Evolutionary conservation across 64 coral and sea anemone genomes (phyloP).

Genomic region (Acropora tenuis): DNA sequence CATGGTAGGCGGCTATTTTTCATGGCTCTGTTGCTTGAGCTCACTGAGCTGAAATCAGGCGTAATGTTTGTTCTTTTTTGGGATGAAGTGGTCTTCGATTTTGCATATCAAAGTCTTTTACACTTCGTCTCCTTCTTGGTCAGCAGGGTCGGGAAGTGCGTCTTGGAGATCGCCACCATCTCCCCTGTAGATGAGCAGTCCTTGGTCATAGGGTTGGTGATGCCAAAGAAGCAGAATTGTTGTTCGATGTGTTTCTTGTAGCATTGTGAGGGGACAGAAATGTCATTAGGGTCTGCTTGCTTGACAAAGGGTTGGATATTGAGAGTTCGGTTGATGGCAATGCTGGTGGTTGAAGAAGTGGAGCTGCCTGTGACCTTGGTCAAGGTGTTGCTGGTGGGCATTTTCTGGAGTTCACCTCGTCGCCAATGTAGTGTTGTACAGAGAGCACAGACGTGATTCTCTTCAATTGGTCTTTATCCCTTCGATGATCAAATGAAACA

Average conservation of each 20-base stretch:
- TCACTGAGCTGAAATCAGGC: too few relatives aligned
- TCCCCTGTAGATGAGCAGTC: slow-evolving; percentile 34
- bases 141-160: too few relatives aligned
- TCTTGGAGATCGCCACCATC: too few relatives aligned
- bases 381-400: background rate
- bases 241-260: slow-evolving; percentile 40
- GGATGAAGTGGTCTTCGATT: too few relatives aligned
- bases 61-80: too few relatives aligned
- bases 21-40: too few relatives aligned
- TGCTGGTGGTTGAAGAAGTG: background rate
- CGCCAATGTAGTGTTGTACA: background rate
- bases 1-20: too few relatives aligned
- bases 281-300: slow-evolving; percentile 12
- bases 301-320: slow-evolving; percentile 46
- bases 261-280: background rate
- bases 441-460: background rate
- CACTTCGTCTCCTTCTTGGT: too few relatives aligned
- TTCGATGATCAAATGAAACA: background rate
- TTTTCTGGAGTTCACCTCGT: background rate
- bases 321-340: slow-evolving; percentile 26
- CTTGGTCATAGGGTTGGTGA: slow-evolving; percentile 16
- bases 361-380: background rate
- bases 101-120: too few relatives aligned
- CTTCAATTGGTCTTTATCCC: background rate
- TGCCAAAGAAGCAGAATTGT: slow-evolving; percentile 58